These are phyloP conservation scores for Hoplostethus mediterraneus DNA, from an alignment of 2,797 vertebrate species.

Conservation along the genomic window DNA sequence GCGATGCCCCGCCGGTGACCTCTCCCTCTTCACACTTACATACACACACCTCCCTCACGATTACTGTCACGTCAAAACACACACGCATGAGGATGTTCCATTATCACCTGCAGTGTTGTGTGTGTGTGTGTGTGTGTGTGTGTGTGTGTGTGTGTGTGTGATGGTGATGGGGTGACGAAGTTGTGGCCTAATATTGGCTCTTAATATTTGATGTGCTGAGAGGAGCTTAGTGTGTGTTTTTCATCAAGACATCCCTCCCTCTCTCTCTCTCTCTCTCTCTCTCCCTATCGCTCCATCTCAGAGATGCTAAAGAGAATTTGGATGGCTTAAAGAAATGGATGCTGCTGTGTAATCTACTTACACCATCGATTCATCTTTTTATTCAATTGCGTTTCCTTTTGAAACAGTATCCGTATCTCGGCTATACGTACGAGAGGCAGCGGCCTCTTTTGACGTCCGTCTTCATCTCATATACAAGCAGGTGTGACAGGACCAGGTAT, in stretches of 20 bases:
- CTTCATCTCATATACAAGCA: constrained; percentile 60
- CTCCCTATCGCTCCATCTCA: constrained; percentile 30
- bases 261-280: constrained; percentile 24
- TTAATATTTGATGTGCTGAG: constrained; percentile 94
- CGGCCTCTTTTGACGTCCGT: constrained; percentile 59
- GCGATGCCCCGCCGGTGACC: constrained; percentile 54
- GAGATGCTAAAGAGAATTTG: constrained; percentile 61
- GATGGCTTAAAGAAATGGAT: constrained; percentile 73
- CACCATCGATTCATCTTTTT: constrained; percentile 71
- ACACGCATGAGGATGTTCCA: constrained; percentile 78
- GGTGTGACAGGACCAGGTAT: constrained; percentile 39
- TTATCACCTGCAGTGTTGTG: constrained; percentile 83
- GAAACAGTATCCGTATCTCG: constrained; percentile 74
- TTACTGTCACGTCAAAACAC: constrained; percentile 56
- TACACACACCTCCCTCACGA: constrained; percentile 30
- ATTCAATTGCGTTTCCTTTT: constrained; percentile 68
- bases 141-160: not conserved
- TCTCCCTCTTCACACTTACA: constrained; percentile 50
- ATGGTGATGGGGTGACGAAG: constrained; percentile 90
- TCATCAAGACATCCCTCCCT: constrained; percentile 57
- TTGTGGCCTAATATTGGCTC: constrained; percentile 92
- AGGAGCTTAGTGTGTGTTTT: constrained; percentile 70
- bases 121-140: not conserved
- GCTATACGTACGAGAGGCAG: constrained; percentile 44
- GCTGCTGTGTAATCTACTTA: constrained; percentile 70